phyloP scores from a whole-genome alignment of 2,797 vertebrate species.

The Argentina silus region DNA sequence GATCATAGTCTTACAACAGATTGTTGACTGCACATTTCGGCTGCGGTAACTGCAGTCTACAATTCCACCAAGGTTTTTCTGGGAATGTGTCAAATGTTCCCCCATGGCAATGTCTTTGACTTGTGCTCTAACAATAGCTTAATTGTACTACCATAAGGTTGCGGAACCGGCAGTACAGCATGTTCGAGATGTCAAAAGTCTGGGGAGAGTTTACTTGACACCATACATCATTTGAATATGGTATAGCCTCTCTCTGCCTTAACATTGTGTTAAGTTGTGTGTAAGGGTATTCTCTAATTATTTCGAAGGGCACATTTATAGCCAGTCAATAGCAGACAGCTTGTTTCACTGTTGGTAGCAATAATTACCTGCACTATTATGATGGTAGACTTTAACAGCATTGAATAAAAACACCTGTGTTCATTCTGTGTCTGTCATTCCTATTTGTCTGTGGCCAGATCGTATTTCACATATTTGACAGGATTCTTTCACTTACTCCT shows the following conservation, averaged over 20 bases:
- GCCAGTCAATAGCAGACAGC: background rate
- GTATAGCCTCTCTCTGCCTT: slow-evolving; percentile 6
- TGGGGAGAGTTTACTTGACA: background rate
- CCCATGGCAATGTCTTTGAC: background rate
- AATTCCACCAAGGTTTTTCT: background rate
- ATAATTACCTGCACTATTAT: slow-evolving; percentile 22
- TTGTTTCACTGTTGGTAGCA: slow-evolving; percentile 18
- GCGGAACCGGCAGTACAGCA: background rate
- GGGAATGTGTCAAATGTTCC: background rate
- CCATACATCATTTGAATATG: background rate
- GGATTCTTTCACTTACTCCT: no score
- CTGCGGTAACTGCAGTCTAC: background rate
- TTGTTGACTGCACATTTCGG: background rate
- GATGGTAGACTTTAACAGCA: slow-evolving; percentile 15
- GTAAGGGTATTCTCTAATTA: background rate
- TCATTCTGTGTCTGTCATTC: background rate
- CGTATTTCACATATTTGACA: no score
- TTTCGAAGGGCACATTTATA: background rate
- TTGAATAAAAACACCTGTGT: slow-evolving; percentile 29
- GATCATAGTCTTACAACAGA: background rate
- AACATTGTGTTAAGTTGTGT: background rate
- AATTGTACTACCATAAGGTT: background rate
- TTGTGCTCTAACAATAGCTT: background rate
- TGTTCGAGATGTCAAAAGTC: background rate
- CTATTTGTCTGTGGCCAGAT: background rate